Evolutionary conservation across 1,140 invertebrate species (phyloP).

Genomic region (Geopemphigus sp.): DNA sequence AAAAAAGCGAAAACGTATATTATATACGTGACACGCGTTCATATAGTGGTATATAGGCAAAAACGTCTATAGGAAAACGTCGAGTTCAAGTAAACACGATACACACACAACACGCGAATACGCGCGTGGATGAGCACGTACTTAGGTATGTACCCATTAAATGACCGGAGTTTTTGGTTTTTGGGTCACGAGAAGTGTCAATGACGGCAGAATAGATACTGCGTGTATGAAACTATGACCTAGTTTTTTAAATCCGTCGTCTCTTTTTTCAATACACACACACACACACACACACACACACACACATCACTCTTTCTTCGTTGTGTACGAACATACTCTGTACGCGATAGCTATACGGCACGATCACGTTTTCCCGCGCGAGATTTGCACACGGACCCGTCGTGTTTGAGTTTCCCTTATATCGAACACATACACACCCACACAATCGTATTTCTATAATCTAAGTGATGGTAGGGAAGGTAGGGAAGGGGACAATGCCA

Average conservation of each 20-base stretch:
- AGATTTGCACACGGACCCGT: not conserved
- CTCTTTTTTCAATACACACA: too few species aligned
- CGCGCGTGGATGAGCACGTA: too few species aligned
- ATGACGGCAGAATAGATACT: not conserved
- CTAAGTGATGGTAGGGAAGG: not conserved
- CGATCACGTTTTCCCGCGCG: not conserved
- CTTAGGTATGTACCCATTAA: too few species aligned
- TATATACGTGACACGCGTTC: too few species aligned
- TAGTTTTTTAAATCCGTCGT: not conserved
- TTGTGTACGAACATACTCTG: not conserved
- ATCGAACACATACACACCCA: not conserved
- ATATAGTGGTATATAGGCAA: too few species aligned
- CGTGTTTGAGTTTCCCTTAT: not conserved
- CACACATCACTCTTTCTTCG: not conserved
- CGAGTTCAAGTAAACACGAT: too few species aligned
- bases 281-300: not conserved
- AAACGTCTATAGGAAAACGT: too few species aligned
- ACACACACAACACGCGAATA: too few species aligned
- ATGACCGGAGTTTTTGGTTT: not conserved
- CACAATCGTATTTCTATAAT: not conserved
- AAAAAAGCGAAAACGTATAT: too few species aligned
- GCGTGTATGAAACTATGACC: not conserved
- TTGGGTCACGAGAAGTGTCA: slow-evolving; percentile 25
- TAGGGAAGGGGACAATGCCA: not conserved
- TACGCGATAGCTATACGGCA: too few species aligned